Base-by-base conservation (phyloP, 2,888 invertebrate genomes). In the Luperina nickerlii region DNA sequence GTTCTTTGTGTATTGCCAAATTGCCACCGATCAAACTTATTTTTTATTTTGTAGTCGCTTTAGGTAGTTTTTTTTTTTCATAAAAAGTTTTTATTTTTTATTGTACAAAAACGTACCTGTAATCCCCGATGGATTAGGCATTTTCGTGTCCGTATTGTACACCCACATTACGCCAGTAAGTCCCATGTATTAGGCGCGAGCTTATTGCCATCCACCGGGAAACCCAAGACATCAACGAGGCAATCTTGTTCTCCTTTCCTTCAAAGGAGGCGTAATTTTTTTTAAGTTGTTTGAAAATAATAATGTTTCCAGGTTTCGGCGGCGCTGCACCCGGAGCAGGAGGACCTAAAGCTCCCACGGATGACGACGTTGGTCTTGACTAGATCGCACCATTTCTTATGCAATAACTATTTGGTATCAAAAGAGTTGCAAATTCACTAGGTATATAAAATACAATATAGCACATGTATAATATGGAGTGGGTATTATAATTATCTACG, bases 321-420 rank as follows among this genome's bases (percentile, higher is more conserved):
- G 94, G 93, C 63, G 93, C 92, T 24, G 92, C 87, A 20, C 94
- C 90, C 81, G 93, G 92, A 8, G 92, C 89, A 79, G 93, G 88
- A 76, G 94, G 89, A 38, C 91, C 88, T 78, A 94, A 96, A 71
- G 95, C 96, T 42, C 94, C 96, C 69, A 93, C 96, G 2, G 97
- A 97, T 82, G 97, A 97, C 76, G 98, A 98, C 89, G 98, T 98
- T 78, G 98, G 97, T 75, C 97, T 98, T 67, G 98, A 98, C 92
- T 98, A 97, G 91, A 88, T 73, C 77, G 71, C 65, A 72, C 73
- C 54, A 62, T 48, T 80, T 87, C 76, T 51, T 76, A 79, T 76
- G 76, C 82, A 84, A 80, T 80, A 38, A 38, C 0, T 38, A 73
- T 87, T 87, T 83, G 76, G 32, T 83, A 78, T 74, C 70, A 81